phyloP scores from a whole-genome alignment of 1,140 invertebrate species.

The Berghia stephanieae region DNA sequence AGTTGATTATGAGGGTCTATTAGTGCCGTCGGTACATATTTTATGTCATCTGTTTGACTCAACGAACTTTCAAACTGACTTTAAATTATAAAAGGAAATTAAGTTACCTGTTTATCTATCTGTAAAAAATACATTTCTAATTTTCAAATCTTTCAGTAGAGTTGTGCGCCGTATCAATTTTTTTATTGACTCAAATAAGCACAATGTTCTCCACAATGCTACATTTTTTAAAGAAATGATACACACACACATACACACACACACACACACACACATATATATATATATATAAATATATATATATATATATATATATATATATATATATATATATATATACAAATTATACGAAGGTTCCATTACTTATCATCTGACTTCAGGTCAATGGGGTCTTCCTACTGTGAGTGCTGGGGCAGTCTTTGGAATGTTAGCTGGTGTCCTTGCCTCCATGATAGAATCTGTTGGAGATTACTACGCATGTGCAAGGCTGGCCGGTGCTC shows the following conservation, averaged over 20 bases:
- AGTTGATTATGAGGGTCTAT: no score
- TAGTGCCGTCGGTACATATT: not conserved
- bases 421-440: conserved; percentile 58
- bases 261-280: not conserved
- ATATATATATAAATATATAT: not conserved
- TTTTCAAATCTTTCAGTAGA: no score
- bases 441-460: conserved; percentile 62
- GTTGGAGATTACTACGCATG: conserved; percentile 63
- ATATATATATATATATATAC: not conserved
- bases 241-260: conserved; percentile 5
- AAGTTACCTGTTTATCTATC: no score
- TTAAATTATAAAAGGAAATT: no score
- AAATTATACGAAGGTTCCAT: not conserved
- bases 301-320: not conserved
- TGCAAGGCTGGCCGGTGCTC: conserved; percentile 67
- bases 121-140: no score
- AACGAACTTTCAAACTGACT: no score
- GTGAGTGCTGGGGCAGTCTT: conserved; percentile 54
- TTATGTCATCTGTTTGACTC: not conserved
- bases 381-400: conserved; percentile 61
- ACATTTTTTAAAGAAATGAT: no score
- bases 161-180: no score
- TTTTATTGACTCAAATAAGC: no score
- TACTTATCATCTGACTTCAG: conserved; percentile 17
- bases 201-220: no score